These are phyloP conservation scores for Scaptomyza flava DNA, from an alignment of 2,888 invertebrate species.

Conservation along the genomic window DNA sequence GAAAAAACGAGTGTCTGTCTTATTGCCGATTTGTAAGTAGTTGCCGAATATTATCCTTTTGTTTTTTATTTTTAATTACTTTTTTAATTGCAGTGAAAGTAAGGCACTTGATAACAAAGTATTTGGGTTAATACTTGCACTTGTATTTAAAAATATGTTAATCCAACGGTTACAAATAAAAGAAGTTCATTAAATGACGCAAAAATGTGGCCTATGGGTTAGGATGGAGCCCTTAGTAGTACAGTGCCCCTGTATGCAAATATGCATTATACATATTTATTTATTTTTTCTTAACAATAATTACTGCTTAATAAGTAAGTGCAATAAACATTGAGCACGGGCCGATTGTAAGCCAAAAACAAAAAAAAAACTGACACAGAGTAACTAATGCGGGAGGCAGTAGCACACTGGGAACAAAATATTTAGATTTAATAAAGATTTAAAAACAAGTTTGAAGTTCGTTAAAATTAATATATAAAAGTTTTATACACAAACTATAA, in stretches of 20 bases:
- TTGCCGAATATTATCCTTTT: background rate
- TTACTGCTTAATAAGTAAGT: background rate
- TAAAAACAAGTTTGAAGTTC: background rate
- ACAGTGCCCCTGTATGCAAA: slow-evolving; percentile 28
- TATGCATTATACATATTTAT: background rate
- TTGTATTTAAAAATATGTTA: background rate
- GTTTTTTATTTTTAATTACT: background rate
- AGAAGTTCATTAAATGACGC: slow-evolving; percentile 7
- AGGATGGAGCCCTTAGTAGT: slow-evolving; percentile 19
- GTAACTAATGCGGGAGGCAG: background rate
- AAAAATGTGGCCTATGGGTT: slow-evolving; percentile 12
- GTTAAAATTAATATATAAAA: too few relatives aligned
- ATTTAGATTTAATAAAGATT: background rate
- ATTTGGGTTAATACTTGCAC: background rate
- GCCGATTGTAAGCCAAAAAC: slow-evolving; percentile 12
- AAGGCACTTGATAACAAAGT: background rate
- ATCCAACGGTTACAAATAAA: background rate
- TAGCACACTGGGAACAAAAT: background rate
- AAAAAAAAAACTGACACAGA: background rate
- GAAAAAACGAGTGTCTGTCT: slow-evolving; percentile 12
- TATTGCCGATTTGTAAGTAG: slow-evolving; percentile 23
- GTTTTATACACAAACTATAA: too few relatives aligned
- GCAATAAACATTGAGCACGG: slow-evolving; percentile 15
- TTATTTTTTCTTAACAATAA: background rate
- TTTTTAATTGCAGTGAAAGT: slow-evolving; percentile 9